These are phyloP conservation scores for Aphyosemion australe DNA, from an alignment of 2,113 vertebrate species.

Conservation along the genomic window DNA sequence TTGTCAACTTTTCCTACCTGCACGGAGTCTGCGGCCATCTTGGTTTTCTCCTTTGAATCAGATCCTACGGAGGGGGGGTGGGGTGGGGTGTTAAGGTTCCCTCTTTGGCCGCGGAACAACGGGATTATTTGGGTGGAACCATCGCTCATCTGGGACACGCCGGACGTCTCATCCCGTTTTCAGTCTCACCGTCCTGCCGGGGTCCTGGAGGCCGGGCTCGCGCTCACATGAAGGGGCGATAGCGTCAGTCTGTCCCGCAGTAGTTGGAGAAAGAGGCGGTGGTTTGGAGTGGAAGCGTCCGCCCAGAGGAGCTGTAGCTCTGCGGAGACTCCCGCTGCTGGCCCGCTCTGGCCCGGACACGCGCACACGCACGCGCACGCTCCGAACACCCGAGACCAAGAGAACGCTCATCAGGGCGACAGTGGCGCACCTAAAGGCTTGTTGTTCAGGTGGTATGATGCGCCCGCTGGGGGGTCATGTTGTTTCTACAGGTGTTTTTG, in stretches of 20 bases:
- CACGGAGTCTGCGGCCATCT: constrained; percentile 86
- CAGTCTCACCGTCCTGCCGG: constrained; percentile 32
- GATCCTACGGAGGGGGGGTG: constrained; percentile 76
- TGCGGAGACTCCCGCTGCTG: constrained; percentile 8
- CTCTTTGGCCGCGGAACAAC: constrained; percentile 56
- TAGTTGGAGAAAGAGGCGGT: constrained; percentile 71
- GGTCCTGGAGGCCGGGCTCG: constrained; percentile 43
- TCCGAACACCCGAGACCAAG: too few species aligned
- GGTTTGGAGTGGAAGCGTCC: constrained; percentile 64
- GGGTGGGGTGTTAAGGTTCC: constrained; percentile 67
- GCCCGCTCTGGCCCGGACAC: constrained; percentile 32
- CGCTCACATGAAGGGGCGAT: constrained; percentile 46
- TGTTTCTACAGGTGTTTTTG: too few species aligned
- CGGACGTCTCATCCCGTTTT: constrained; percentile 65
- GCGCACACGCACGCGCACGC: too few species aligned
- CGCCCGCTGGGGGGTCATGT: too few species aligned
- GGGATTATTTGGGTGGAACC: constrained; percentile 46
- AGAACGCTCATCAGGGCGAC: too few species aligned
- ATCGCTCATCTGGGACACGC: constrained; percentile 58
- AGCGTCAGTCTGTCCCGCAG: constrained; percentile 64
- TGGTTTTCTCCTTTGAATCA: constrained; percentile 83
- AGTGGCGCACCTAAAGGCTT: too few species aligned
- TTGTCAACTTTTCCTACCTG: constrained; percentile 85
- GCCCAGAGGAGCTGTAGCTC: constrained; percentile 59
- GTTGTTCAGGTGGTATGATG: too few species aligned